phyloP scores from a whole-genome alignment of 53 echinoderm and acorn worm species.

The Holothuria leucospilota region DNA sequence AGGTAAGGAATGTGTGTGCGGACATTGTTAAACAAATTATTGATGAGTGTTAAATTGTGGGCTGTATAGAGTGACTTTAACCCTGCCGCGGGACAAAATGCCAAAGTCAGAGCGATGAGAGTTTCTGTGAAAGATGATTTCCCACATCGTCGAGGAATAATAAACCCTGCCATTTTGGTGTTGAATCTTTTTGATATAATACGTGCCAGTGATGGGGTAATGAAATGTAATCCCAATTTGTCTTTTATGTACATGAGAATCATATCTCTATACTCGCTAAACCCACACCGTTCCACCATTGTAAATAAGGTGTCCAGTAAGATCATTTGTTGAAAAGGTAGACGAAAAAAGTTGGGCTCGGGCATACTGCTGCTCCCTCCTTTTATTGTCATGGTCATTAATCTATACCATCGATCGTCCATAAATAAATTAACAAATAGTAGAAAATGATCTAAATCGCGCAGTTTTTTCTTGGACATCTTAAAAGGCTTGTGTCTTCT shows the following conservation, averaged over 20 bases:
- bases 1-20: not conserved
- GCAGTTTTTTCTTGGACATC: not conserved
- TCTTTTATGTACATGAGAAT: slow-evolving; percentile 18
- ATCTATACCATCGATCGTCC: not conserved
- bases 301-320: slow-evolving; percentile 3
- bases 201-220: not conserved
- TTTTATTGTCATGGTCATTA: slow-evolving; percentile 1
- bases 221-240: not conserved
- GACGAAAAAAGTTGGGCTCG: not conserved
- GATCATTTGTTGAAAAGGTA: slow-evolving; percentile 40
- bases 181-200: not conserved
- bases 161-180: slow-evolving; percentile 27
- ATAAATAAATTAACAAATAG: slow-evolving; percentile 15
- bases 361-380: not conserved
- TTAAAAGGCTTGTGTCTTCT: not conserved
- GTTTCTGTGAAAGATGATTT: slow-evolving; percentile 23
- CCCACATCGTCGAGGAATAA: slow-evolving; percentile 37
- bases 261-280: not conserved
- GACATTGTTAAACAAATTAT: not conserved
- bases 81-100: slow-evolving; percentile 31
- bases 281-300: slow-evolving; percentile 5
- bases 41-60: not conserved
- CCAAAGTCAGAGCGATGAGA: not conserved
- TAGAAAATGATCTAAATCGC: slow-evolving; percentile 18
- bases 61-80: slow-evolving; percentile 18